A percentile compares a stretch with the other conserved stretches of the same genome.
These are phyloP conservation scores for Gallinago media DNA, from an alignment of 2,113 vertebrate genomes.

Conservation along the genomic window DNA sequence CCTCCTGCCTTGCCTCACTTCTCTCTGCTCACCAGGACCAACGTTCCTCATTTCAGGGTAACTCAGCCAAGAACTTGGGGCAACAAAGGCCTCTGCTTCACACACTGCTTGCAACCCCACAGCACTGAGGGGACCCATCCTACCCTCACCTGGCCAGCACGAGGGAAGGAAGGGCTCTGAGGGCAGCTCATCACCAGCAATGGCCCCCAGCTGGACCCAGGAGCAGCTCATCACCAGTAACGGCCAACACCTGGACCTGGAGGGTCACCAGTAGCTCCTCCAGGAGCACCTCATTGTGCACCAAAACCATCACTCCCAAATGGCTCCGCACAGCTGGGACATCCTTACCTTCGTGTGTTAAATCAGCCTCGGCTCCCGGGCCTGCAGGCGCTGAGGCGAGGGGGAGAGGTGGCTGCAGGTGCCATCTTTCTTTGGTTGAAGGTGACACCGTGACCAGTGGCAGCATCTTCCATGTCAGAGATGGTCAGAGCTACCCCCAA, in stretches of 20 bases:
- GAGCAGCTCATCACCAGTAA: not conserved
- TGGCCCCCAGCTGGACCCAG: not conserved
- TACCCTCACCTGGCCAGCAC: accelerated
- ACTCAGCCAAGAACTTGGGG: not conserved
- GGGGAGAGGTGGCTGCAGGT: accelerated
- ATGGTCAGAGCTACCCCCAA: accelerated
- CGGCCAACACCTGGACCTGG: not conserved
- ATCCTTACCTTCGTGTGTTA: accelerated
- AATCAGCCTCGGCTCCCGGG: accelerated
- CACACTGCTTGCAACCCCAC: accelerated
- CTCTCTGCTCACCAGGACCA: accelerated
- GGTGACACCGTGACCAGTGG: accelerated
- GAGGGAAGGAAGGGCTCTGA: accelerated
- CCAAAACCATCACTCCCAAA: not conserved
- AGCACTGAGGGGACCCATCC: accelerated
- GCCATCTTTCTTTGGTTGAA: accelerated
- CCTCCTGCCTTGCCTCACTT: not conserved
- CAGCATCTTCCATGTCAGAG: accelerated
- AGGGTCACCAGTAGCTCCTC: not conserved
- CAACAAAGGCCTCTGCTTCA: accelerated
- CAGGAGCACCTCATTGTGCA: not conserved
- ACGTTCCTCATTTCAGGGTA: accelerated
- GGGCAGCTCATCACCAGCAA: not conserved
- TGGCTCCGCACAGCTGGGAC: accelerated
- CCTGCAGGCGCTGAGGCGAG: accelerated